These are phyloP conservation scores for Centrocercus urophasianus DNA, from an alignment of 2,113 vertebrate genomes.

Conservation along the genomic window DNA sequence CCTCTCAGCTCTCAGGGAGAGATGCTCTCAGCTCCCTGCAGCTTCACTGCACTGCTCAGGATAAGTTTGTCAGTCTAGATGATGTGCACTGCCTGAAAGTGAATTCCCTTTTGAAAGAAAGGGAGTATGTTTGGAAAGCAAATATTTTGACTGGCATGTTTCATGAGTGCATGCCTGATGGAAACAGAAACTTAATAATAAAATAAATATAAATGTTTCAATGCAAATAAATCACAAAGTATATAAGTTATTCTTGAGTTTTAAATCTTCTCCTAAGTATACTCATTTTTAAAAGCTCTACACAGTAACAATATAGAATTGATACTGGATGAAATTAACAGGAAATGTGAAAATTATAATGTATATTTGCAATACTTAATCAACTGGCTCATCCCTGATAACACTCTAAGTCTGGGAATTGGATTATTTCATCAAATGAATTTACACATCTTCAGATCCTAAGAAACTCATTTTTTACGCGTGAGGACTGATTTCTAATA, in stretches of 20 bases:
- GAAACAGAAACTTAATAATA: neutral
- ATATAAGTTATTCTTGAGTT: neutral
- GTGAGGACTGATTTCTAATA: neutral
- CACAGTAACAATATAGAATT: neutral
- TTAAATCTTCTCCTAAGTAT: neutral
- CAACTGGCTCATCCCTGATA: neutral
- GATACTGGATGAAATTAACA: neutral
- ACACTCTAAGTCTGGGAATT: neutral
- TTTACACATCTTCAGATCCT: neutral
- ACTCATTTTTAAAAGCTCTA: neutral
- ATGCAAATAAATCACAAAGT: neutral
- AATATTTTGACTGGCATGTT: neutral
- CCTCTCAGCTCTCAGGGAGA: neutral
- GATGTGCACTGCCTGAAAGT: neutral
- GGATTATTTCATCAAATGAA: neutral
- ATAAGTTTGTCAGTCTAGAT: neutral
- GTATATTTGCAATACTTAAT: neutral
- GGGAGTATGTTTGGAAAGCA: neutral
- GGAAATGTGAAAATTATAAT: neutral
- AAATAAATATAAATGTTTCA: neutral
- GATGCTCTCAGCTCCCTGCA: neutral
- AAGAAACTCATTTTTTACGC: neutral
- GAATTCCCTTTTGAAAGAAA: neutral
- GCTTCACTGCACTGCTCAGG: neutral
- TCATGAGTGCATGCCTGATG: neutral